These are phyloP conservation scores for Criorhina ranunculi DNA, from an alignment of 2,888 invertebrate genomes.

Conservation along the genomic window DNA sequence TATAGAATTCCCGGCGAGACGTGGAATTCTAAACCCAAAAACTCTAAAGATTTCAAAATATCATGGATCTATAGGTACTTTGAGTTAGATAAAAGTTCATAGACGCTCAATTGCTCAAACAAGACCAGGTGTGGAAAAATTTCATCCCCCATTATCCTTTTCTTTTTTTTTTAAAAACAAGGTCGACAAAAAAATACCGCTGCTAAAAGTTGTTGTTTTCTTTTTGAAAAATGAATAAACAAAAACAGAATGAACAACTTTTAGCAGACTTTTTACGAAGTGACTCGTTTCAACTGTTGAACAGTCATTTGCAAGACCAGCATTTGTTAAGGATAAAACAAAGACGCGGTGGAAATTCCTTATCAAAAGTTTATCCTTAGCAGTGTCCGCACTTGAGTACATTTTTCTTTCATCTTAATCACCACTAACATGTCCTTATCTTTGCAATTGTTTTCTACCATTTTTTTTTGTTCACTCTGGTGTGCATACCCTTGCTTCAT, in stretches of 20 bases:
- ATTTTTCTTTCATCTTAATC: conserved; percentile 74
- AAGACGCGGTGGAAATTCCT: conserved; percentile 33
- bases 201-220: neutral
- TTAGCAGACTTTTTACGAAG: neutral
- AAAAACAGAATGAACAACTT: neutral
- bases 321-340: conserved; percentile 6
- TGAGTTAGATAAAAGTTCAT: no score
- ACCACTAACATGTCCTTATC: conserved; percentile 73
- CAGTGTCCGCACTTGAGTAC: conserved; percentile 61
- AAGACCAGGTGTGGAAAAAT: no score
- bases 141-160: no score
- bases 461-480: conserved; percentile 27
- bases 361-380: conserved; percentile 72
- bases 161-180: no score
- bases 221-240: neutral
- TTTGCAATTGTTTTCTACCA: conserved; percentile 53
- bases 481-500: conserved; percentile 18
- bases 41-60: no score
- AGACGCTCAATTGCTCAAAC: no score
- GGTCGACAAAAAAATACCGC: no score
- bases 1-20: no score
- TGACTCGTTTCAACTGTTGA: conserved; percentile 2
- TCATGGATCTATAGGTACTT: no score
- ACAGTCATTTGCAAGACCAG: conserved; percentile 1
- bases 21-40: no score